phyloP scores from a whole-genome alignment of 2,888 invertebrate genomes.

The Ganaspis brasiliensis region DNA sequence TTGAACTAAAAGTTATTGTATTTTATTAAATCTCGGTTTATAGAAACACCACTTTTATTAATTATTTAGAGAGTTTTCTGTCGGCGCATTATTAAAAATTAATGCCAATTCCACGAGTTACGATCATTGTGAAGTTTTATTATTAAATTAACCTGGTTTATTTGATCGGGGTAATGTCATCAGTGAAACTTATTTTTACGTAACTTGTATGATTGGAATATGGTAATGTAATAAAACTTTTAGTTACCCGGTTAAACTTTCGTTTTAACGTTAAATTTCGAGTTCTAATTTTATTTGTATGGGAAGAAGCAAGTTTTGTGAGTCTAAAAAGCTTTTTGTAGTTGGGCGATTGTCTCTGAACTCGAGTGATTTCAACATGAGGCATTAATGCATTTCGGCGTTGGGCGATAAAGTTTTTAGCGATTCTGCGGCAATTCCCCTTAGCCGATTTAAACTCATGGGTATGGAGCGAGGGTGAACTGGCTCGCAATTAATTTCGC shows the following conservation, averaged over 20 bases:
- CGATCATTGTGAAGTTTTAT: too few species aligned
- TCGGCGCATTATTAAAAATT: too few species aligned
- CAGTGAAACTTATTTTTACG: too few species aligned
- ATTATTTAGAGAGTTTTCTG: too few species aligned
- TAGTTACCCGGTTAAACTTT: background rate
- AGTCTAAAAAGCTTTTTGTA: slow-evolving; percentile 36
- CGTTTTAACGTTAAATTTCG: background rate
- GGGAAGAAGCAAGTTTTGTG: slow-evolving; percentile 21
- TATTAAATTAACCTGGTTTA: too few species aligned
- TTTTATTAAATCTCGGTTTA: too few species aligned
- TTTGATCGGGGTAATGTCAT: too few species aligned
- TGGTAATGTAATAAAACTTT: background rate
- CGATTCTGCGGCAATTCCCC: slow-evolving; percentile 59
- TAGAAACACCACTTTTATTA: too few species aligned
- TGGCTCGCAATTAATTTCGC: slow-evolving; percentile 65
- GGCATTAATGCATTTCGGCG: slow-evolving; percentile 65
- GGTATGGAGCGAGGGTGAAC: slow-evolving; percentile 54
- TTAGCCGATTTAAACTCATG: slow-evolving; percentile 62
- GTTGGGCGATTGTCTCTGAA: slow-evolving; percentile 33
- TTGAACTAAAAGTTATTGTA: background rate
- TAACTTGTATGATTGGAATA: too few species aligned
- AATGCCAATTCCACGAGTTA: too few species aligned
- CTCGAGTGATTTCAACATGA: slow-evolving; percentile 34
- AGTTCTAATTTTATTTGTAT: slow-evolving; percentile 3
- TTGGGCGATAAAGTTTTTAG: slow-evolving; percentile 69